A percentile compares a stretch with the other conserved stretches of the same genome.
Conservation (phyloP, 2,888 invertebrate species). For the Habroteleia sp. region DNA sequence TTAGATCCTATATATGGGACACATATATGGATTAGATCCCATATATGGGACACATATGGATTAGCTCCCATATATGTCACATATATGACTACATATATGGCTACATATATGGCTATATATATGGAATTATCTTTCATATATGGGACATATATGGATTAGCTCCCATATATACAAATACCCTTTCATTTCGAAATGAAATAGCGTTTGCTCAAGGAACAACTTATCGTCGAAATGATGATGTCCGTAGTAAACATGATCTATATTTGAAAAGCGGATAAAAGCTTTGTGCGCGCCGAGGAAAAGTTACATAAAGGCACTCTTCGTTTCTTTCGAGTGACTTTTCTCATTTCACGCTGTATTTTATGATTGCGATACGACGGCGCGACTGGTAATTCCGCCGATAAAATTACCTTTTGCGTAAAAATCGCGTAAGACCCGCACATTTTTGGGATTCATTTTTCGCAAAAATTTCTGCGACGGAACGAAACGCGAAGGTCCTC, state of each 20-base stretch:
- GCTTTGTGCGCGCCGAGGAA: slow-evolving; percentile 6
- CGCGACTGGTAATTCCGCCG: slow-evolving; percentile 6
- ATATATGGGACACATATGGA: no score
- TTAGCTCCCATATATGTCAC: no score
- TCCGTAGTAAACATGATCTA: slow-evolving; percentile 14
- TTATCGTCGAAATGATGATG: slow-evolving; percentile 2
- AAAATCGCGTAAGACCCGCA: neutral
- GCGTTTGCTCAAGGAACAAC: neutral
- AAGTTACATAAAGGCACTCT: slow-evolving; percentile 38
- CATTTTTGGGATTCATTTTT: neutral
- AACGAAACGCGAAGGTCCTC: slow-evolving; percentile 2
- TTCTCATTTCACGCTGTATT: slow-evolving; percentile 25
- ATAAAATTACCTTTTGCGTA: neutral
- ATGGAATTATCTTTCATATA: no score
- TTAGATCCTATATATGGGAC: no score
- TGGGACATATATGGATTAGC: no score
- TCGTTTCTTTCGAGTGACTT: slow-evolving; percentile 27
- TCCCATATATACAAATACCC: no score
- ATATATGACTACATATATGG: no score
- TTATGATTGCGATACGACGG: slow-evolving; percentile 18
- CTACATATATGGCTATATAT: no score
- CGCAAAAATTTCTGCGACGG: neutral
- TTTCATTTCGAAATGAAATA: no score
- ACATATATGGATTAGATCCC: no score
- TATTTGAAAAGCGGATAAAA: slow-evolving; percentile 35